Conservation (phyloP, 1,140 invertebrate genomes). For the Drosophila sucinea region DNA sequence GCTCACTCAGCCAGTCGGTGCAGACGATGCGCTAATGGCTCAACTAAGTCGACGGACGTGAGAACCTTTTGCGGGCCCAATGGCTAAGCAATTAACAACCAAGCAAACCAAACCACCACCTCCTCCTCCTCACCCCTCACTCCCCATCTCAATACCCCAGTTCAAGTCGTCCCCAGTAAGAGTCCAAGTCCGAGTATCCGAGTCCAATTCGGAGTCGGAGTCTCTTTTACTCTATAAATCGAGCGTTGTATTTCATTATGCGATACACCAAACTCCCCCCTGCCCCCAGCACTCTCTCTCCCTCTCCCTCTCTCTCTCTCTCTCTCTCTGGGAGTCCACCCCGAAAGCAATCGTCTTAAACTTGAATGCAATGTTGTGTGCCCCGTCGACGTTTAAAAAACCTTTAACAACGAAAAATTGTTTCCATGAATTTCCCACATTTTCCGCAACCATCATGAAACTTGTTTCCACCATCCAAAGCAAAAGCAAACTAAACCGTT, state of each 20-base stretch:
- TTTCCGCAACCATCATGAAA: constrained; percentile 61
- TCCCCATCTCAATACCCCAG: neutral
- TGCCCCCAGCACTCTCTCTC: neutral
- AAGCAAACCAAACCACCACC: constrained; percentile 12
- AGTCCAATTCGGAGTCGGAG: constrained; percentile 34
- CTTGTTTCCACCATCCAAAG: constrained; percentile 55
- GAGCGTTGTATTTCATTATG: constrained; percentile 50
- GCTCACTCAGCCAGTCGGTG: neutral
- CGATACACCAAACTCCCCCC: constrained; percentile 17
- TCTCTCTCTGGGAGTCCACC: neutral
- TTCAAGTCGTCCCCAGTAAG: neutral
- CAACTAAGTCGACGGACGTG: constrained; percentile 54
- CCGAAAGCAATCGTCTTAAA: constrained; percentile 2
- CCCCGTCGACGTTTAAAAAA: constrained; percentile 25
- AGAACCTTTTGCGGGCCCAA: constrained; percentile 60
- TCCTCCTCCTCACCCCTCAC: neutral
- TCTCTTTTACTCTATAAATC: constrained; percentile 48
- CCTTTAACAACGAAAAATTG: constrained; percentile 62
- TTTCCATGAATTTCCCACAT: constrained; percentile 79
- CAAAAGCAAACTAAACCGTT: constrained; percentile 27
- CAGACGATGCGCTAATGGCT: constrained; percentile 47
- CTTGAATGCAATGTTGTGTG: constrained; percentile 13
- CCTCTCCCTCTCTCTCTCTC: neutral
- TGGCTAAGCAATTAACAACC: constrained; percentile 57
- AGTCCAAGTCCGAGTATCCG: neutral